phyloP scores from a whole-genome alignment of 2,797 vertebrate genomes.

The Pteronotus mesoamericanus region DNA sequence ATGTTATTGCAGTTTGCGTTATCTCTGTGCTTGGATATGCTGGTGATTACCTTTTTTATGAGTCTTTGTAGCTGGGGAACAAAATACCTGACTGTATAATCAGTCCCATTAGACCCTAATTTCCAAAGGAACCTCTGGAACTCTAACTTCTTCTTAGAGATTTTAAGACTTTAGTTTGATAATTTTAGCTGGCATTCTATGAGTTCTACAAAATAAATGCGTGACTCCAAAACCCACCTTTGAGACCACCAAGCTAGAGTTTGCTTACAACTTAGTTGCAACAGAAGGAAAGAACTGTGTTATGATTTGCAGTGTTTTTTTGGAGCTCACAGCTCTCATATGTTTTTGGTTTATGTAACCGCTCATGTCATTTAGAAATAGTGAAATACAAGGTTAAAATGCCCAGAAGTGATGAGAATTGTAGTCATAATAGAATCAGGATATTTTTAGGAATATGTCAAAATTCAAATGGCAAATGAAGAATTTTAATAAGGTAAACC shows the following conservation, averaged over 20 bases:
- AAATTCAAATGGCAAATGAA: constrained; percentile 55
- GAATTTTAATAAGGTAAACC: constrained; percentile 53
- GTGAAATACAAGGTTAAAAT: constrained; percentile 59
- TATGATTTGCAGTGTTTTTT: constrained; percentile 66
- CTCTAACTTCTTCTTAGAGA: constrained; percentile 26
- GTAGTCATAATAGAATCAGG: constrained; percentile 47
- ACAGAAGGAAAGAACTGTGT: constrained; percentile 59
- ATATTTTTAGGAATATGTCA: constrained; percentile 63
- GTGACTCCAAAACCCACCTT: constrained; percentile 23
- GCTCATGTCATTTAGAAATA: constrained; percentile 55
- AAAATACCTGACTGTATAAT: constrained; percentile 11
- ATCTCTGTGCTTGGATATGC: not conserved
- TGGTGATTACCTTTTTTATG: not conserved
- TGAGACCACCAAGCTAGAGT: constrained; percentile 26
- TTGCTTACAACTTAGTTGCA: not conserved
- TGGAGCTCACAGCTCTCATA: constrained; percentile 39
- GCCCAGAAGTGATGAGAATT: constrained; percentile 59
- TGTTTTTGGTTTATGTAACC: constrained; percentile 69
- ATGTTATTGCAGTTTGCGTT: not conserved
- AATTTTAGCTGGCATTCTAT: constrained; percentile 45
- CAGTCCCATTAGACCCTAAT: constrained; percentile 30
- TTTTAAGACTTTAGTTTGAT: constrained; percentile 47
- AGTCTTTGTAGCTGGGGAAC: not conserved
- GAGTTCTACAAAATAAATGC: constrained; percentile 30
- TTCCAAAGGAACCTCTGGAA: constrained; percentile 62